A percentile compares a stretch with the other conserved stretches of the same genome.
phyloP scores from a whole-genome alignment of 2,888 invertebrate species.

The Steinernema hermaphroditum region DNA sequence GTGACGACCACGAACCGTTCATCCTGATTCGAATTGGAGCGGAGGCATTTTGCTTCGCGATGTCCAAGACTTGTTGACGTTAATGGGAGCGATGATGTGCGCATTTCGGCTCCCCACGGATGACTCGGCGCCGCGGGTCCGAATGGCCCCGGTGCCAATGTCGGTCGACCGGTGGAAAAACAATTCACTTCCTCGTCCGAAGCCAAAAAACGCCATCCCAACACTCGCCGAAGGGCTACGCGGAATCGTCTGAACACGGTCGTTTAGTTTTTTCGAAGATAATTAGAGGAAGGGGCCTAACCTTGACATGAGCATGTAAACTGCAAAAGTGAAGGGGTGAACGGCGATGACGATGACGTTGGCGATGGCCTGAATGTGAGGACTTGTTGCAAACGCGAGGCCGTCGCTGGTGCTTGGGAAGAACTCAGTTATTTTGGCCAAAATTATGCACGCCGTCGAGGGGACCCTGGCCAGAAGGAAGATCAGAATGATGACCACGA shows the following conservation, averaged over 20 bases:
- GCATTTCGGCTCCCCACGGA: constrained; percentile 20
- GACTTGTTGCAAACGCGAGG: constrained; percentile 22
- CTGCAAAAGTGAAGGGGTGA: constrained; percentile 53
- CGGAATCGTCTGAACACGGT: constrained; percentile 42
- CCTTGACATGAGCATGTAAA: constrained; percentile 54
- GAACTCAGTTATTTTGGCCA: constrained; percentile 37
- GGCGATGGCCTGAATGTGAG: constrained; percentile 32
- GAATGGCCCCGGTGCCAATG: neutral
- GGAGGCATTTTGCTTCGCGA: neutral
- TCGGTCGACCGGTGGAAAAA: constrained; percentile 17
- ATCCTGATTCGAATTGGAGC: constrained; percentile 17
- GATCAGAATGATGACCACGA: constrained; percentile 53
- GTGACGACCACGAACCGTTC: constrained; percentile 18
- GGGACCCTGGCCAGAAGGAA: constrained; percentile 49
- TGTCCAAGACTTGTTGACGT: neutral
- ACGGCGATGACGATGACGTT: constrained; percentile 48
- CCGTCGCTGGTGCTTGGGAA: constrained; percentile 7
- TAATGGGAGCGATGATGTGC: constrained; percentile 22
- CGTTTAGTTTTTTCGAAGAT: neutral
- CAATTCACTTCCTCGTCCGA: constrained; percentile 44
- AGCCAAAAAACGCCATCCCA: constrained; percentile 48
- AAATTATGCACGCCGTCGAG: constrained; percentile 45
- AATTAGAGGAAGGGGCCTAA: constrained; percentile 11
- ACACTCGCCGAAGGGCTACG: constrained; percentile 42
- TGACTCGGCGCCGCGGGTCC: neutral